Evolutionary conservation across 2,888 invertebrate species (phyloP).

Genomic region (Tyria jacobaeae): DNA sequence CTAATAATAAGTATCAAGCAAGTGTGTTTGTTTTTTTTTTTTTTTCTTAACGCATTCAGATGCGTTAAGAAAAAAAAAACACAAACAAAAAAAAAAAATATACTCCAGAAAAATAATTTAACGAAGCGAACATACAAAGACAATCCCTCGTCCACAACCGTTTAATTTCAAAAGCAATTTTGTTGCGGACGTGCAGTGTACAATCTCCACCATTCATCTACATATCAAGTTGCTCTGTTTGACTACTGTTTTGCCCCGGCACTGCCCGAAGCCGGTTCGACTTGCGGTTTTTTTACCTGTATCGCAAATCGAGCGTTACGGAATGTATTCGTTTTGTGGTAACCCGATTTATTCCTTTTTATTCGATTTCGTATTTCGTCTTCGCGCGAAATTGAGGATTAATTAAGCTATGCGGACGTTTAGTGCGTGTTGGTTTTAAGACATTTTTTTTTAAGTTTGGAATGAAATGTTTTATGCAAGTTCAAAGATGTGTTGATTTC

Average conservation of each 20-base stretch:
- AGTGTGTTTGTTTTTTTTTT: too few relatives aligned
- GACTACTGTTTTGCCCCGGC: slow-evolving; percentile 75
- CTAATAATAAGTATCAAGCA: too few relatives aligned
- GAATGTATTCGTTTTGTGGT: slow-evolving; percentile 54
- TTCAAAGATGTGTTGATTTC: slow-evolving; percentile 33
- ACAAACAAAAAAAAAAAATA: slow-evolving; percentile 6
- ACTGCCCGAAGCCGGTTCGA: slow-evolving; percentile 53
- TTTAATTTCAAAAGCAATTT: slow-evolving; percentile 54
- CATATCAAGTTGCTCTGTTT: slow-evolving; percentile 75
- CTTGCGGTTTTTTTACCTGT: slow-evolving; percentile 51
- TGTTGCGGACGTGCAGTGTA: slow-evolving; percentile 57
- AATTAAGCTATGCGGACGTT: slow-evolving; percentile 60
- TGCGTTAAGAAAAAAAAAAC: not conserved
- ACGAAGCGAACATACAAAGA: slow-evolving; percentile 21
- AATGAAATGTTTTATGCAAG: slow-evolving; percentile 24
- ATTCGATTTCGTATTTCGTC: slow-evolving; percentile 48
- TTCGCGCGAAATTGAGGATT: slow-evolving; percentile 68
- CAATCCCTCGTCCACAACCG: slow-evolving; percentile 33
- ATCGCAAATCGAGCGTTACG: slow-evolving; percentile 72
- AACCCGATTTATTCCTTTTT: slow-evolving; percentile 46
- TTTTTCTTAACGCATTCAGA: too few relatives aligned
- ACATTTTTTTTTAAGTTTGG: slow-evolving; percentile 6
- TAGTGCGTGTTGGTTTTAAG: slow-evolving; percentile 25
- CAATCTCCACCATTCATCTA: slow-evolving; percentile 68
- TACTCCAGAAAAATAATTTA: slow-evolving; percentile 10